Conservation (phyloP, 1,140 invertebrate species). For the Mya arenaria region DNA sequence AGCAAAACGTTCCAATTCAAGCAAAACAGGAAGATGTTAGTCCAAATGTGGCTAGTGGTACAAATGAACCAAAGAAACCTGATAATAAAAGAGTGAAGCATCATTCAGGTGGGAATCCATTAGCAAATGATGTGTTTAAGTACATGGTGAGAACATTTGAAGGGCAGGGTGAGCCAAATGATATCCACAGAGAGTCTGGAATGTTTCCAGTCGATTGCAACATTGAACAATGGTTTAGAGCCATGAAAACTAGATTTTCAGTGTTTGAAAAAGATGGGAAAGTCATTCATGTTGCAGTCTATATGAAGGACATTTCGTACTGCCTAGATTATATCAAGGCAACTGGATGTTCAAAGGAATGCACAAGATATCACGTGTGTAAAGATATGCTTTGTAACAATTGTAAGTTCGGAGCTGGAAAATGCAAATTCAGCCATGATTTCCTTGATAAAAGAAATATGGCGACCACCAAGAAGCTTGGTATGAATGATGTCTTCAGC, state of each 20-base stretch:
- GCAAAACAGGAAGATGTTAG: no score
- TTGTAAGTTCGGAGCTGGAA: slow-evolving; percentile 11
- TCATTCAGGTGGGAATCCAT: no score
- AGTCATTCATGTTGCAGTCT: slow-evolving; percentile 1
- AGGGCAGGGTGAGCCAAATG: slow-evolving; percentile 28
- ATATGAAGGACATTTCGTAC: slow-evolving; percentile 13
- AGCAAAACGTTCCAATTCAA: no score
- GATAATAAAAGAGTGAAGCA: no score
- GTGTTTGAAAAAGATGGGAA: slow-evolving; percentile 16
- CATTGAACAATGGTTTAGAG: slow-evolving; percentile 1
- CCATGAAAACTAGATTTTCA: slow-evolving; percentile 12
- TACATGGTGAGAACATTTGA: slow-evolving; percentile 23
- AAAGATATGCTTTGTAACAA: slow-evolving; percentile 27
- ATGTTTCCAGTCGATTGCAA: slow-evolving; percentile 21
- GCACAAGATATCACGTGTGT: slow-evolving; percentile 39
- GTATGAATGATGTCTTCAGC: slow-evolving; percentile 12
- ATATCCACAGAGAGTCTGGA: slow-evolving; percentile 25
- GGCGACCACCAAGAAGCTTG: slow-evolving; percentile 15
- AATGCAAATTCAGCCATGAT: slow-evolving; percentile 29
- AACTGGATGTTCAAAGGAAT: slow-evolving; percentile 14
- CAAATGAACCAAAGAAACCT: no score
- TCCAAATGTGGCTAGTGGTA: no score
- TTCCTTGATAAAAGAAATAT: slow-evolving; percentile 36
- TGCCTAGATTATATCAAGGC: slow-evolving; percentile 20
- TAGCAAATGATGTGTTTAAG: slow-evolving; percentile 39